These are phyloP conservation scores for Pseudochromis fuscus DNA, from an alignment of 2,797 vertebrate species.

Conservation along the genomic window DNA sequence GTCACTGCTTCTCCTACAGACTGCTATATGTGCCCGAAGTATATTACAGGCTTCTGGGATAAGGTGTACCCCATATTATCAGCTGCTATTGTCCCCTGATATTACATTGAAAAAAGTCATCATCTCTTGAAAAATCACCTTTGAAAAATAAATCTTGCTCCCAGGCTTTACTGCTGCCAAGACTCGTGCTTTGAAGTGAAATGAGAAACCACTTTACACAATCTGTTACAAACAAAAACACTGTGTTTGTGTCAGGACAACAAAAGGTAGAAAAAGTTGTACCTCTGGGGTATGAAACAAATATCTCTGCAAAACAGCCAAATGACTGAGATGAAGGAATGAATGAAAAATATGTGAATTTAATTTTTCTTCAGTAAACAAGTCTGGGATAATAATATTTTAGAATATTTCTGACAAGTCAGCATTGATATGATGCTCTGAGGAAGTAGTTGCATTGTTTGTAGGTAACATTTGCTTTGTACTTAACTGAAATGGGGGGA, in stretches of 20 bases:
- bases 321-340: background rate
- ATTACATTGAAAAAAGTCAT: slow-evolving; percentile 11
- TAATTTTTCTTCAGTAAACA: background rate
- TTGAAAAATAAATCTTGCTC: slow-evolving; percentile 3
- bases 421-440: background rate
- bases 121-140: background rate
- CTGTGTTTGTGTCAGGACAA: background rate
- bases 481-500: background rate
- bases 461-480: background rate
- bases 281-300: background rate
- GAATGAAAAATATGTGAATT: background rate
- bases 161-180: background rate
- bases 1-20: slow-evolving; percentile 1
- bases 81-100: background rate
- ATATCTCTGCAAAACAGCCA: background rate
- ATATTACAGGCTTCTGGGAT: background rate
- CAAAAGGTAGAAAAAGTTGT: background rate
- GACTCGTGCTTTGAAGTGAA: background rate
- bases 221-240: background rate
- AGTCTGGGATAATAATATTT: background rate
- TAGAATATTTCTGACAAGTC: background rate
- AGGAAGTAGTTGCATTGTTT: background rate
- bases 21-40: background rate
- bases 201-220: background rate
- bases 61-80: slow-evolving; percentile 1